These are phyloP conservation scores for Himalopsyche phryganea DNA, from an alignment of 1,140 invertebrate species.

Conservation along the genomic window DNA sequence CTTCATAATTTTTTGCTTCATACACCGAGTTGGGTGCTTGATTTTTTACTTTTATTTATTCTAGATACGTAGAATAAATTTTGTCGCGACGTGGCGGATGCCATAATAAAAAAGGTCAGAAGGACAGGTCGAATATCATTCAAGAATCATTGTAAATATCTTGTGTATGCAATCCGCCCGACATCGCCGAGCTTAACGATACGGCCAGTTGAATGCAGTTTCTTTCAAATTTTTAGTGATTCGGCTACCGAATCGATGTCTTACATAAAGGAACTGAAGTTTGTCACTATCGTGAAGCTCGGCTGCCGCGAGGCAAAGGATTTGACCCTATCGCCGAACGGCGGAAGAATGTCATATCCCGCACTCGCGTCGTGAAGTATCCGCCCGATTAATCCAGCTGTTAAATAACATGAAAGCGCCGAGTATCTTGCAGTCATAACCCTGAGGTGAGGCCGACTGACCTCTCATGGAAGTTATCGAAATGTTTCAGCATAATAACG, in stretches of 20 bases:
- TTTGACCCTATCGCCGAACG: too few relatives aligned
- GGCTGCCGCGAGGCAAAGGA: too few relatives aligned
- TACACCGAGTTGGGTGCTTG: too few relatives aligned
- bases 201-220: neutral
- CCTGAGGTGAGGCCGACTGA: constrained; percentile 3
- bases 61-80: too few relatives aligned
- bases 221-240: neutral
- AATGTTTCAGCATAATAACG: constrained; percentile 33
- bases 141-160: constrained; percentile 31
- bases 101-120: constrained; percentile 8
- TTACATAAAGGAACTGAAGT: too few relatives aligned
- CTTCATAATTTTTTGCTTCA: too few relatives aligned
- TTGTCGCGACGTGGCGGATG: constrained; percentile 5
- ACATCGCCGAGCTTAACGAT: constrained; percentile 8
- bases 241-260: too few relatives aligned
- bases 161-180: constrained; percentile 21
- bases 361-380: neutral
- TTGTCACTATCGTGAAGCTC: too few relatives aligned
- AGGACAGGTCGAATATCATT: constrained; percentile 18
- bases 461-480: constrained; percentile 25
- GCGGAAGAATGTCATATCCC: too few relatives aligned
- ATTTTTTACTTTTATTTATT: too few relatives aligned
- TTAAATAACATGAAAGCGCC: neutral
- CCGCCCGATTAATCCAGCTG: neutral
- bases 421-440: neutral